Percentiles rank a stretch among this genome's conserved stretches.
Evolutionary conservation across 2,888 invertebrate species (phyloP).

Genomic region (Leuctra nigra): DNA sequence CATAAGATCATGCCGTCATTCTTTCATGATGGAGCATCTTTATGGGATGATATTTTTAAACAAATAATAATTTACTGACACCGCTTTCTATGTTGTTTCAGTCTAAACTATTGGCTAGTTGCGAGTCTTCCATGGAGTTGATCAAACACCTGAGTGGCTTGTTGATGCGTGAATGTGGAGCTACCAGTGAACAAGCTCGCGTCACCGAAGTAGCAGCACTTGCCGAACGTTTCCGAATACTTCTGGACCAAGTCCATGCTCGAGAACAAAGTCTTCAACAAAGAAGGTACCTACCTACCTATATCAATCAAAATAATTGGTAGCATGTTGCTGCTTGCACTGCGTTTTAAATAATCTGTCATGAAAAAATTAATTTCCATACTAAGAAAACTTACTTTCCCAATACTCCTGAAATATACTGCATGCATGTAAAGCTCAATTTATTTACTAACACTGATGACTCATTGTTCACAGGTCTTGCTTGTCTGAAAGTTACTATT

Average conservation of each 20-base stretch:
- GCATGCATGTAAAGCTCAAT: background rate
- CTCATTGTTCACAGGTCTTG: slow-evolving; percentile 44
- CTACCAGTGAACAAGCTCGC: slow-evolving; percentile 58
- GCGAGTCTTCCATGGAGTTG: slow-evolving; percentile 73
- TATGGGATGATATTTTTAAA: too few species aligned
- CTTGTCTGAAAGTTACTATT: slow-evolving; percentile 49
- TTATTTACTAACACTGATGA: background rate
- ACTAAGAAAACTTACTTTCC: background rate
- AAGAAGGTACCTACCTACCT: background rate
- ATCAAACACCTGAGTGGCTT: slow-evolving; percentile 72
- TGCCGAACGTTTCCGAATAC: slow-evolving; percentile 50
- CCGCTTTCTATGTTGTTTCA: too few species aligned
- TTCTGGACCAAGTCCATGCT: slow-evolving; percentile 43
- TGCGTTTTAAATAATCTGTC: background rate
- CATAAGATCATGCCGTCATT: too few species aligned
- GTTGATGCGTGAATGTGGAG: slow-evolving; percentile 65
- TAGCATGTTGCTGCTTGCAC: too few species aligned
- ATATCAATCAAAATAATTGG: too few species aligned
- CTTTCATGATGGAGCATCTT: too few species aligned
- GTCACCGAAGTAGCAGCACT: slow-evolving; percentile 34
- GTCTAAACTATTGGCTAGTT: slow-evolving; percentile 68
- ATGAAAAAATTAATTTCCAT: background rate
- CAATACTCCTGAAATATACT: background rate
- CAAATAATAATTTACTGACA: too few species aligned
- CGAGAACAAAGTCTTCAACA: slow-evolving; percentile 1